Conservation (phyloP, 1,140 invertebrate species). For the Steinernema khuongi region DNA sequence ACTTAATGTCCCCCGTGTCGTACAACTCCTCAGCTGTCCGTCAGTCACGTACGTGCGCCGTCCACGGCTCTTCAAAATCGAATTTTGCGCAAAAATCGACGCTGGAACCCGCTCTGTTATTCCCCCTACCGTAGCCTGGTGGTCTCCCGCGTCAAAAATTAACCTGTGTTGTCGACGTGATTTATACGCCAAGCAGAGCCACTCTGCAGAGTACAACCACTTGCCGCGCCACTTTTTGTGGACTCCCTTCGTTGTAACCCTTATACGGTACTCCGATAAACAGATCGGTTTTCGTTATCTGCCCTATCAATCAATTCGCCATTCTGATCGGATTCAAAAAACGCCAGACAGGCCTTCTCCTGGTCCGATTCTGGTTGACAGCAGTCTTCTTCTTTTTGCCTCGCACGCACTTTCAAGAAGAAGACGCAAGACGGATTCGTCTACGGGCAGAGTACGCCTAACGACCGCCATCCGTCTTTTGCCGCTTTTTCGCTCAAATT, state of each 20-base stretch:
- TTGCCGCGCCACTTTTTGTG: not conserved
- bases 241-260: not conserved
- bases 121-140: too few species aligned
- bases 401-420: not conserved
- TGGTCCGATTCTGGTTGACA: slow-evolving; percentile 5
- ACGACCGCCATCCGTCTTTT: slow-evolving; percentile 7
- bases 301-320: slow-evolving; percentile 2
- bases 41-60: not conserved
- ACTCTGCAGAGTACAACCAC: slow-evolving; percentile 4
- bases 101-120: too few species aligned
- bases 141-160: too few species aligned
- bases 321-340: slow-evolving; percentile 4
- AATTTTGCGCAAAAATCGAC: too few species aligned
- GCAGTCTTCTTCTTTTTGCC: slow-evolving; percentile 1
- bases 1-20: not conserved
- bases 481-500: slow-evolving; percentile 8
- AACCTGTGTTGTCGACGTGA: not conserved
- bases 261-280: slow-evolving; percentile 9
- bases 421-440: slow-evolving; percentile 3
- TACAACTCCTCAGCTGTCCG: not conserved
- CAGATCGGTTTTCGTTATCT: slow-evolving; percentile 12
- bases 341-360: not conserved
- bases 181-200: slow-evolving; percentile 1
- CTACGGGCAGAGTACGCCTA: not conserved
- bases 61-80: not conserved